Conservation (phyloP, 1,140 invertebrate genomes). For the Neodiprion fabricii region DNA sequence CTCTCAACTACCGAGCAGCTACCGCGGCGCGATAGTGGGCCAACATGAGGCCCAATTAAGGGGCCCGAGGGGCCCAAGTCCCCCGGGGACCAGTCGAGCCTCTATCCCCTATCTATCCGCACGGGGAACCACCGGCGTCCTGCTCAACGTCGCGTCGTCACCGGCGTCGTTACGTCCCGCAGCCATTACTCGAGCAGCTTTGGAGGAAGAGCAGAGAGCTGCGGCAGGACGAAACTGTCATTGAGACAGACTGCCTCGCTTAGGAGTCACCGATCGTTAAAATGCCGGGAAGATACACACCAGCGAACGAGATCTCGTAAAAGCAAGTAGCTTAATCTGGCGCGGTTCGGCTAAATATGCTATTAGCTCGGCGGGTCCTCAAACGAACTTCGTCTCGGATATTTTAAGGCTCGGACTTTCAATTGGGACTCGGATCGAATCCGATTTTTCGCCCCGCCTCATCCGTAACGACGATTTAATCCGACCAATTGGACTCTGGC, state of each 20-base stretch:
- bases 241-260: conserved; percentile 23
- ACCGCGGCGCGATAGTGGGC: conserved; percentile 49
- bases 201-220: too few species aligned
- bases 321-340: conserved; percentile 14
- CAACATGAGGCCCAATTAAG: conserved; percentile 58
- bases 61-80: conserved; percentile 22
- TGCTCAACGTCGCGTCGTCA: background rate
- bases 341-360: conserved; percentile 13
- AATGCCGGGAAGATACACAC: conserved; percentile 38
- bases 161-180: background rate
- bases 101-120: conserved; percentile 37
- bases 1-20: conserved; percentile 41
- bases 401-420: background rate
- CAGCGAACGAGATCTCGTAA: conserved; percentile 13
- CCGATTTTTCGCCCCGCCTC: background rate
- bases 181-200: background rate
- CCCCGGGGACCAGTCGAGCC: background rate
- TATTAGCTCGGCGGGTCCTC: background rate
- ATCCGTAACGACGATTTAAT: background rate
- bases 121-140: conserved; percentile 37
- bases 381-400: background rate
- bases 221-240: background rate
- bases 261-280: conserved; percentile 46
- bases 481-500: background rate
- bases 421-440: background rate